Base-by-base conservation (phyloP, 1,140 invertebrate species). In the Nylanderia fulva region DNA sequence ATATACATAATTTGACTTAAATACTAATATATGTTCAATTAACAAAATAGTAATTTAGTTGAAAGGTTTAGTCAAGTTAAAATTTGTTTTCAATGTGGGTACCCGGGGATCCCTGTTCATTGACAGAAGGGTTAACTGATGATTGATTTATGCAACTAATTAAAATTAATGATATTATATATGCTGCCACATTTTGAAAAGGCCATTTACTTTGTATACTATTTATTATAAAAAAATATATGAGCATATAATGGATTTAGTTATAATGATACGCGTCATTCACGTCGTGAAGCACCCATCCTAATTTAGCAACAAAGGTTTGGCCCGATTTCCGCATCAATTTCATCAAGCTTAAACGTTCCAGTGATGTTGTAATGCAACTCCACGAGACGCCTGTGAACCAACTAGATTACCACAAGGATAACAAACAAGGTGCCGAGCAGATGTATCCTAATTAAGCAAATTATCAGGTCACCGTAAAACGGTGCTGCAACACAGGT, bases 391-490 rank as follows among this genome's bases (percentile, higher is more conserved):
- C n/a, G 64, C 21, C 11, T 27, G 24, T 18, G 27, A 33, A 33
- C 33, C 63, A 36, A 69, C 15, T 69, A 56, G 36, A 80, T 80
- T 80, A 56, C 27, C 48, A 18, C 64, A 56, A 80, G 36, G 24
- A 29, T 33, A 58, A 66, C 36, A 42, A 39, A 33, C 45, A 42
- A 39, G 48, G 33, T 42, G 45, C 52, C 56, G 45, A 42, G 6
- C 52, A 58, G 36, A 71, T 45, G 42, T n/a, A 21, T 66, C 64
- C n/a, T 66, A n/a, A 24, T 24, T 48, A 27, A 72, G 77, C 29
- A 24, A 58, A 58, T 82, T 72, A 64, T 82, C 42, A 24, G 52
- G 24, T 82, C 54, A 72, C 29, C 18, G 18, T 21, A 18, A 42
- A 71, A 48, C 36, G 66, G 71, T 71, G 27, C 42, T 15, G 54